Base-by-base conservation (phyloP, 2,888 invertebrate genomes). In the Pantelozetes paolii region DNA sequence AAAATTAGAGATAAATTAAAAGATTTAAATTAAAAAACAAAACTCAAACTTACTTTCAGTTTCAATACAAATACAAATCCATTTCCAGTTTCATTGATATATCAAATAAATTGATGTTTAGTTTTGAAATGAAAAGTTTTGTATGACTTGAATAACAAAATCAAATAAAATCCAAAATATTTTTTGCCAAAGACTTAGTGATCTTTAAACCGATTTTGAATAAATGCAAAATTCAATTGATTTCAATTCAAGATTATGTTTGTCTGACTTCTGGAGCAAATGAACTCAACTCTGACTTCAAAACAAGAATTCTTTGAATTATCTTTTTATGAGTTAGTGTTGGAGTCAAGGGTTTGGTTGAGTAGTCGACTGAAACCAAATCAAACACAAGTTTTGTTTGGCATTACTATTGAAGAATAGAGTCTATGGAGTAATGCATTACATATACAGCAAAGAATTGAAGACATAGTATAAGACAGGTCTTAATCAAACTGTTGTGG, bases 331-430 rank as follows among this genome's bases (percentile, higher is more conserved):
- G 20, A 26, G 26, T 23, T 26, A 54, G 23, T 54, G 20, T 23
- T 11, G 26, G 62, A 62, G 62, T 62, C 32, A 11, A 62, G 32
- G 3, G 36, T n/a, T 30, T 32, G 62, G 32, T 62, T 62, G 62
- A 62, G 32, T 32, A n/a, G 6, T 62, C 62, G 62, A 62, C 62
- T 28, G 28, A 30, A 62, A 62, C 62, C 32, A 59, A 62, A 62
- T 30, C 62, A 62, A 62, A 32, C 32, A 32, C 36, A 8, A 20
- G 36, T 36, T 62, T 36, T 30, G n/a, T 32, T 5, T 30, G 20
- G 5, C 11, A 11, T 62, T 62, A 62, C 20, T 8, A 62, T 11
- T n/a, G 62, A 62, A 36, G 62, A 62, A 11, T 59, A 5, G 50
- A 54, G 13, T 54, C 54, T 54, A 50, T 50, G 8, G n/a, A 26